Conservation (phyloP, 1,140 invertebrate species). For the Calephelis virginiensis region DNA sequence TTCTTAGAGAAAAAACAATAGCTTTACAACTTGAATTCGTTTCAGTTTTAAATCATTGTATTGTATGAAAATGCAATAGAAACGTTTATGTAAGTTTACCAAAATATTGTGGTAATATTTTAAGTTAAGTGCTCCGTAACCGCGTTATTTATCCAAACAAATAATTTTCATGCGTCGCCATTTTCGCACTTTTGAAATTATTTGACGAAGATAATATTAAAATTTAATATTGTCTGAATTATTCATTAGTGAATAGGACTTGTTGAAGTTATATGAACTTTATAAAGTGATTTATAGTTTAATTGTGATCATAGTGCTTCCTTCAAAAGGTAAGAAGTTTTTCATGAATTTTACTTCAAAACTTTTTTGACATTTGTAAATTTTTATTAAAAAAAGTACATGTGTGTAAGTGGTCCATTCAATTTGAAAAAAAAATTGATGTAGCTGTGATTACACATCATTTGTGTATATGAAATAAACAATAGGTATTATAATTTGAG, state of each 20-base stretch:
- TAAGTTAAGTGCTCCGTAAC: neutral
- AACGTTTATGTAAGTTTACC: slow-evolving; percentile 18
- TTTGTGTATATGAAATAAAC: no score
- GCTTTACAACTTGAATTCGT: neutral
- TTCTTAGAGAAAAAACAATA: slow-evolving; percentile 6
- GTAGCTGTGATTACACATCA: no score
- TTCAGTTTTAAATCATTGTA: neutral
- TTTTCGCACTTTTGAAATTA: slow-evolving; percentile 53
- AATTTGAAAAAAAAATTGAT: no score
- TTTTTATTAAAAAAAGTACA: neutral
- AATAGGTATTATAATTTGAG: no score
- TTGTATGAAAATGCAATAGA: neutral
- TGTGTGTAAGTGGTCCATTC: neutral
- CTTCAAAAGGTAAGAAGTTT: slow-evolving; percentile 6
- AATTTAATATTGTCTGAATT: neutral
- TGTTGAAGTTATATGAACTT: neutral
- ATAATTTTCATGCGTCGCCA: slow-evolving; percentile 51
- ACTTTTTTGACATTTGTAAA: slow-evolving; percentile 9
- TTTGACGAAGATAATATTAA: slow-evolving; percentile 16
- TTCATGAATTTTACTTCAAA: slow-evolving; percentile 8
- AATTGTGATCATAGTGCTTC: slow-evolving; percentile 13
- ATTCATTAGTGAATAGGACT: neutral
- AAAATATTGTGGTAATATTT: slow-evolving; percentile 29
- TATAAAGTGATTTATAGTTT: neutral
- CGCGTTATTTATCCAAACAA: slow-evolving; percentile 6